These are phyloP conservation scores for Pluvialis apricaria DNA, from an alignment of 2,113 vertebrate species.

Conservation along the genomic window DNA sequence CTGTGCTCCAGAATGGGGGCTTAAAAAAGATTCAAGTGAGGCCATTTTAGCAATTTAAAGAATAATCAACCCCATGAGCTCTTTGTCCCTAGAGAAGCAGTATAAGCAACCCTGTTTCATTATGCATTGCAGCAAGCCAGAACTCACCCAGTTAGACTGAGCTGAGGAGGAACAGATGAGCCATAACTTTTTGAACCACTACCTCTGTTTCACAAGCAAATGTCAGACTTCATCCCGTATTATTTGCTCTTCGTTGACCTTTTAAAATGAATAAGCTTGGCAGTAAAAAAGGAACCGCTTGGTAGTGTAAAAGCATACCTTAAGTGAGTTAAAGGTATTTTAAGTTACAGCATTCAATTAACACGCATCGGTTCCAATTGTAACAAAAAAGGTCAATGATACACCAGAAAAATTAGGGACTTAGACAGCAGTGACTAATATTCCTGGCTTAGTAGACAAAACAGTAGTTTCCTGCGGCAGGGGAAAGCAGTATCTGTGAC, in stretches of 20 bases:
- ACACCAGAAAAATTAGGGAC: not conserved
- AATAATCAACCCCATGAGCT: not conserved
- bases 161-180: not conserved
- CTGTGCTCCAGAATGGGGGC: not conserved
- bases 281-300: not conserved
- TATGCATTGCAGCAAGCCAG: not conserved
- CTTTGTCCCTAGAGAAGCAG: not conserved
- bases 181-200: not conserved
- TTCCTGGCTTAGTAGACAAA: not conserved
- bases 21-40: not conserved
- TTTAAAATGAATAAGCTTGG: constrained; percentile 3
- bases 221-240: constrained; percentile 16
- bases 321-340: not conserved
- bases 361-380: not conserved
- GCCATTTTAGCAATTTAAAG: not conserved
- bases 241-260: constrained; percentile 34
- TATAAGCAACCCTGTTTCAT: not conserved
- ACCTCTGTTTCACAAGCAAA: constrained; percentile 24
- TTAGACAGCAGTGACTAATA: not conserved
- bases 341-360: not conserved
- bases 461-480: not conserved
- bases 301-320: not conserved
- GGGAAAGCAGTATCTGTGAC: not conserved
- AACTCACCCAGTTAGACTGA: not conserved
- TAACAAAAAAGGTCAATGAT: not conserved